phyloP scores from a whole-genome alignment of 2,797 vertebrate genomes.

The Tarsius wallacei region DNA sequence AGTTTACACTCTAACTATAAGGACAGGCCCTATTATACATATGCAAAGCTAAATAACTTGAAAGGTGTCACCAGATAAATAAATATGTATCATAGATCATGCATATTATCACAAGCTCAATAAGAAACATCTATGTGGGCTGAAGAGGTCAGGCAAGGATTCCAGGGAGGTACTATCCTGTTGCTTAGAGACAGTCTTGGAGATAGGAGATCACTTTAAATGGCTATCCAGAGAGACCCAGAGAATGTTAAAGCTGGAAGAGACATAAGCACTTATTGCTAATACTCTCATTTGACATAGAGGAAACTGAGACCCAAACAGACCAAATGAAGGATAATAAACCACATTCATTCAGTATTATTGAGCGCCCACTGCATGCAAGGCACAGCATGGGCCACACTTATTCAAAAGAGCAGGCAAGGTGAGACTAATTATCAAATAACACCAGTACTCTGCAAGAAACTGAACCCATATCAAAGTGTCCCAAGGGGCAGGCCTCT shows the following conservation, averaged over 20 bases:
- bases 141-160: constrained; percentile 58
- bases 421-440: not conserved
- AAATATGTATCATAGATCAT: not conserved
- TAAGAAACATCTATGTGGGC: constrained; percentile 23
- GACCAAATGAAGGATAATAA: not conserved
- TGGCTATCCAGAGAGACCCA: not conserved
- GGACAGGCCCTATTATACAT: not conserved
- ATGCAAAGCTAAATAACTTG: not conserved
- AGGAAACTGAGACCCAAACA: constrained; percentile 37
- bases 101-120: not conserved
- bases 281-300: not conserved
- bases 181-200: constrained; percentile 70
- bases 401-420: not conserved
- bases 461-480: not conserved
- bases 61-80: not conserved
- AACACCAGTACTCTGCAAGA: not conserved
- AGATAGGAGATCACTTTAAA: constrained; percentile 35
- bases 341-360: not conserved
- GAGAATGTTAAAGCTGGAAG: not conserved
- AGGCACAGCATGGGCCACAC: accelerated
- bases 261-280: not conserved
- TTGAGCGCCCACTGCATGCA: not conserved
- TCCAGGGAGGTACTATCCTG: not conserved
- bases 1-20: constrained; percentile 11
- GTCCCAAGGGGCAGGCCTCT: not conserved